phyloP scores from a whole-genome alignment of 2,888 invertebrate genomes.

The Noctuana brunneofusca region DNA sequence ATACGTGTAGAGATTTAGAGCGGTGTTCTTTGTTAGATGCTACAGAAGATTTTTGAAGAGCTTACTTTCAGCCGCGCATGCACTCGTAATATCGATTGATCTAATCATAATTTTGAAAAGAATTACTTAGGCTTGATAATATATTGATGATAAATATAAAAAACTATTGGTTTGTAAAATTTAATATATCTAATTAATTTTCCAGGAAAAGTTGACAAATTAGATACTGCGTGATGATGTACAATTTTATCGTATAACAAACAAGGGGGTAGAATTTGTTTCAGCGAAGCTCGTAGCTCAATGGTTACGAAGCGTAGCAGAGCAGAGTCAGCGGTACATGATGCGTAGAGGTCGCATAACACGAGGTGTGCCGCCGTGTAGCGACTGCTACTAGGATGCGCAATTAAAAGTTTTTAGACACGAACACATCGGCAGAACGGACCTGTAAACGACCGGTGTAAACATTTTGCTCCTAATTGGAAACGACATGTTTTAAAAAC shows the following conservation, averaged over 20 bases:
- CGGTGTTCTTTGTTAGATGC: conserved; percentile 15
- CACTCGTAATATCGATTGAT: too few relatives aligned
- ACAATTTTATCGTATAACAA: not conserved
- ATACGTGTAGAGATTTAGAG: conserved; percentile 29
- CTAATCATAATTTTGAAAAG: too few relatives aligned
- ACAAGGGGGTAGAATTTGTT: not conserved
- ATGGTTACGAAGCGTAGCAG: conserved; percentile 12
- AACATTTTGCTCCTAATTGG: conserved; percentile 56
- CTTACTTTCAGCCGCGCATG: not conserved
- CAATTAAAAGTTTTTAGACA: conserved; percentile 63
- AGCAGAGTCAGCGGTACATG: conserved; percentile 23
- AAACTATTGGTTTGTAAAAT: too few relatives aligned
- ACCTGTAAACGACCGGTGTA: conserved; percentile 56
- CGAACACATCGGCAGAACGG: conserved; percentile 52
- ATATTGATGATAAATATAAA: too few relatives aligned
- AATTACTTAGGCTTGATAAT: too few relatives aligned
- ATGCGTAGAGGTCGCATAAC: conserved; percentile 42
- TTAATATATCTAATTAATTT: too few relatives aligned
- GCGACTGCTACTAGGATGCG: conserved; percentile 43
- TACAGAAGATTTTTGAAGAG: conserved; percentile 12
- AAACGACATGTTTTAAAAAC: conserved; percentile 45
- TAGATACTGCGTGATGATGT: too few relatives aligned
- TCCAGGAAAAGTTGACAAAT: not conserved
- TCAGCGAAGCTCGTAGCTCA: not conserved
- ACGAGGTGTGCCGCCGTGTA: conserved; percentile 36